phyloP scores from a whole-genome alignment of 2,113 vertebrate genomes.

The Eolophus roseicapilla region DNA sequence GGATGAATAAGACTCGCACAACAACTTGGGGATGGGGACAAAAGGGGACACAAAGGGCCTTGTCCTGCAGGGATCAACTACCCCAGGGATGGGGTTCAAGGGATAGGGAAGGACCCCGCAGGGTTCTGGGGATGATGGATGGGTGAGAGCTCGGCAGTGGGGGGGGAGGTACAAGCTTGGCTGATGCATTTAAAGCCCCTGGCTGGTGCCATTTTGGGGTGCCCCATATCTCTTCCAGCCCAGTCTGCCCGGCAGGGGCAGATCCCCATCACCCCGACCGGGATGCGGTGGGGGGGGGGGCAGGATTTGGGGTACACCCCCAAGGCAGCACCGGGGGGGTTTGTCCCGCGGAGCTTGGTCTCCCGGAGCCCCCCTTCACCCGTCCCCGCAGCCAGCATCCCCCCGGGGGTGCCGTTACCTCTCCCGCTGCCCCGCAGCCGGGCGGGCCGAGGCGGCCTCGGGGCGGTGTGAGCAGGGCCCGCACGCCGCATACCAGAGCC shows the following conservation, averaged over 20 bases:
- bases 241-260: no score
- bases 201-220: not conserved
- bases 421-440: not conserved
- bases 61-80: not conserved
- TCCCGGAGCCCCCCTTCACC: not conserved
- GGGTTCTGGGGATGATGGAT: not conserved
- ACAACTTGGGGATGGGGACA: no score
- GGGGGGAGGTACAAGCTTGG: no score
- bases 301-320: not conserved
- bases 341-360: no score
- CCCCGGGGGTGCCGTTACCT: not conserved
- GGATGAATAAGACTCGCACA: not conserved
- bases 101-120: not conserved
- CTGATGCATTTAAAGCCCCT: not conserved
- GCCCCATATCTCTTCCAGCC: not conserved
- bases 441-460: not conserved
- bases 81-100: not conserved
- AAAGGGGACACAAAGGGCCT: not conserved
- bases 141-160: not conserved
- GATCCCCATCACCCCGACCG: not conserved
- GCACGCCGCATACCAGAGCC: conserved; percentile 1
- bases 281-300: no score
- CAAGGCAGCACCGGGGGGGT: not conserved
- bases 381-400: not conserved
- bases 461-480: not conserved